A percentile compares a stretch with the other conserved stretches of the same genome.
phyloP scores from a whole-genome alignment of 2,113 vertebrate genomes.

The Leiothrix lutea region DNA sequence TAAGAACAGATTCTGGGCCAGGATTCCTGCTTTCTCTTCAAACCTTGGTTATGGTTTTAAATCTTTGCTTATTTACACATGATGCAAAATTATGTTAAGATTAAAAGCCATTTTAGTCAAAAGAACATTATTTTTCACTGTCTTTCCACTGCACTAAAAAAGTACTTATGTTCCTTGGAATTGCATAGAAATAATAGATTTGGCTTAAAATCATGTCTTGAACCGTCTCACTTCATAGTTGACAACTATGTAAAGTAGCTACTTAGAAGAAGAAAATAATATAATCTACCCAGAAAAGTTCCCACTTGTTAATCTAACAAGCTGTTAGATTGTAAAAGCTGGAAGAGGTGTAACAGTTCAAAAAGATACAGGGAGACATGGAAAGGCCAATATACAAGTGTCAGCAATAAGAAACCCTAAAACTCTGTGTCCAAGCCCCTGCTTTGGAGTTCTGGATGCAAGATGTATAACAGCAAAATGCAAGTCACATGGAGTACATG shows the following conservation, averaged over 20 bases:
- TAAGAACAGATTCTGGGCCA: not conserved
- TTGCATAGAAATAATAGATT: not conserved
- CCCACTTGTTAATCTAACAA: not conserved
- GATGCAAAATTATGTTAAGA: not conserved
- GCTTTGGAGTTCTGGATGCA: not conserved
- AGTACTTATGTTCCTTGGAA: not conserved
- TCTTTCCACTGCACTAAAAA: not conserved
- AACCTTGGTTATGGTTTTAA: not conserved
- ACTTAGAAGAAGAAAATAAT: not conserved
- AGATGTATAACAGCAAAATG: not conserved
- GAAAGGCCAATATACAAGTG: not conserved
- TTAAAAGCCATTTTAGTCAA: not conserved
- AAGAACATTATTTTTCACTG: not conserved
- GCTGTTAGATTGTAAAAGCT: too few relatives aligned
- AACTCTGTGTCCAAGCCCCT: not conserved
- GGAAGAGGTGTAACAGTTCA: not conserved
- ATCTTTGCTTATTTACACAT: not conserved
- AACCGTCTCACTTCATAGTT: not conserved
- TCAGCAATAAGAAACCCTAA: not conserved
- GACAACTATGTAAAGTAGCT: not conserved
- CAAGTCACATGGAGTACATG: not conserved
- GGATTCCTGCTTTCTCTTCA: not conserved
- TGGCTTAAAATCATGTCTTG: not conserved
- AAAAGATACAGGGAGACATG: not conserved
- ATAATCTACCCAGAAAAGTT: not conserved